A percentile compares a stretch with the other conserved stretches of the same genome.
These are phyloP conservation scores for Strigamia maritima DNA, from an alignment of 2,888 invertebrate genomes.

Conservation along the genomic window DNA sequence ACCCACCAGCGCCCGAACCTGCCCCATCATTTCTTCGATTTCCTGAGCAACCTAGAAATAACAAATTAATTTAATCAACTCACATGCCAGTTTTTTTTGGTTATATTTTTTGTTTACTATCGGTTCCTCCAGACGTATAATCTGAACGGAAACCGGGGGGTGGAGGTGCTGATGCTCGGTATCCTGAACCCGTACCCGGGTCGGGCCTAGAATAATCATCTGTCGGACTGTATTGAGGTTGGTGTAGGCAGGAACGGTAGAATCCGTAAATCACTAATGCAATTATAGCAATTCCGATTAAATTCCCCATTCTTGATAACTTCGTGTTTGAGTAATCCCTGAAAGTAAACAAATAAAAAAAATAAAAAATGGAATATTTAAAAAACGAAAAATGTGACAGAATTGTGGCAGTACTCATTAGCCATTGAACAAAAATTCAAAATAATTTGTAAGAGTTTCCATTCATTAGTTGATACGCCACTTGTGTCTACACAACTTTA, in stretches of 20 bases:
- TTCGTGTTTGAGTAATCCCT: too few species aligned
- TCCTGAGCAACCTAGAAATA: too few species aligned
- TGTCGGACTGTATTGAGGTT: background rate
- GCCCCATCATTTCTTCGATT: background rate
- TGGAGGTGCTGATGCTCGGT: background rate
- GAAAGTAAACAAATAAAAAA: too few species aligned
- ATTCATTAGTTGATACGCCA: too few species aligned
- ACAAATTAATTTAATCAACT: too few species aligned
- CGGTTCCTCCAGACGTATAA: background rate
- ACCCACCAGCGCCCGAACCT: background rate
- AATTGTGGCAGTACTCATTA: too few species aligned
- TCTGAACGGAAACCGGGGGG: background rate
- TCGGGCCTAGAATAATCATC: background rate
- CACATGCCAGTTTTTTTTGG: too few species aligned
- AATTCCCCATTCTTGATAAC: background rate
- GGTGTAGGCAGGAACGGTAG: background rate
- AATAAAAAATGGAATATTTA: too few species aligned
- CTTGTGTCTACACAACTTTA: too few species aligned
- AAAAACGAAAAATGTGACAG: too few species aligned
- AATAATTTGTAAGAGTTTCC: too few species aligned
- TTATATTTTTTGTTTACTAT: background rate
- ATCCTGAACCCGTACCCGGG: background rate
- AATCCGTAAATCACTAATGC: background rate
- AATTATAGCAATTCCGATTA: background rate
- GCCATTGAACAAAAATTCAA: too few species aligned